A percentile compares a stretch with the other conserved stretches of the same genome.
These are phyloP conservation scores for Drosophila colorata DNA, from an alignment of 2,888 invertebrate genomes.

Conservation along the genomic window DNA sequence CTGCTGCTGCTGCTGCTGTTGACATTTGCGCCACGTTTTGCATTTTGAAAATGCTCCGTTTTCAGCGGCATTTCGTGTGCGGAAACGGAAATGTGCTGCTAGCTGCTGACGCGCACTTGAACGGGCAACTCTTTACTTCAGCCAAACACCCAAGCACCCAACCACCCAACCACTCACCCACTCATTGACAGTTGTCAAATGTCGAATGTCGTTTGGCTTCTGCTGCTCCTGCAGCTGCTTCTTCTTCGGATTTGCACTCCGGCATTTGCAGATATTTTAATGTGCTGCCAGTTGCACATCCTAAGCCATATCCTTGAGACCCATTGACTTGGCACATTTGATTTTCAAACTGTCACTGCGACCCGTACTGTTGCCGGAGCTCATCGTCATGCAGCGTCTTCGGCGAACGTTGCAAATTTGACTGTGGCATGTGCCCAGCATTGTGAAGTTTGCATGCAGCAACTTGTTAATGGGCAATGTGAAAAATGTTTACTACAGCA, in stretches of 20 bases:
- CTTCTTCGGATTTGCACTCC: constrained; percentile 18
- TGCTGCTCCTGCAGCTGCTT: constrained; percentile 14
- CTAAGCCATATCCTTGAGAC: constrained; percentile 41
- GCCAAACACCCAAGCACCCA: constrained; percentile 11
- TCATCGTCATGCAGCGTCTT: constrained; percentile 68
- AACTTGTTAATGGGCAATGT: constrained; percentile 35
- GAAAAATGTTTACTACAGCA: not conserved
- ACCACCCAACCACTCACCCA: constrained; percentile 7
- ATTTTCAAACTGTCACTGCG: constrained; percentile 34
- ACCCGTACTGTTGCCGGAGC: constrained; percentile 25
- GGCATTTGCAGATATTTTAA: constrained; percentile 62
- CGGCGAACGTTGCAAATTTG: constrained; percentile 61
- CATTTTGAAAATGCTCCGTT: constrained; percentile 78
- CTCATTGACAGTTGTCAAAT: constrained; percentile 78
- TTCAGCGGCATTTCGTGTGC: constrained; percentile 78
- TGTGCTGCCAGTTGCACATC: constrained; percentile 62
- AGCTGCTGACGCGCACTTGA: constrained; percentile 70
- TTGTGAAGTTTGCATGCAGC: constrained; percentile 32
- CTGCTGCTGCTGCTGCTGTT: constrained; percentile 50
- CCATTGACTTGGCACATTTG: constrained; percentile 64
- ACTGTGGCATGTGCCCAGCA: constrained; percentile 57
- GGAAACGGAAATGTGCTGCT: constrained; percentile 81
- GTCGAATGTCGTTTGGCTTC: constrained; percentile 57
- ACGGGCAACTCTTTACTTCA: constrained; percentile 44
- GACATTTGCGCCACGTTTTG: constrained; percentile 80